Percentiles rank a stretch among this genome's conserved stretches.
Conservation (phyloP, 2,888 invertebrate genomes). For the Agonopterix subpropinquella region DNA sequence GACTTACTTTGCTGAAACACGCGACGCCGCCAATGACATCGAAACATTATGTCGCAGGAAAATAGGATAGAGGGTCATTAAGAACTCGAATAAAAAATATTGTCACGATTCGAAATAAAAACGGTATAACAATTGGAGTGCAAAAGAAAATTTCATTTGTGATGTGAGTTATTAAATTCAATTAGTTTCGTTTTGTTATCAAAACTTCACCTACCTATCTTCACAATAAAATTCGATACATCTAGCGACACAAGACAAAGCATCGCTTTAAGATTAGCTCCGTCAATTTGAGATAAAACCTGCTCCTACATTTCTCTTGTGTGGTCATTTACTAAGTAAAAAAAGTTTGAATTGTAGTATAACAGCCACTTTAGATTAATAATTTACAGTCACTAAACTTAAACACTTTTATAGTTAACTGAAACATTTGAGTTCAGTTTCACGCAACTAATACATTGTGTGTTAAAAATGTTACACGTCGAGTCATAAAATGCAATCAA, state of each 20-base stretch:
- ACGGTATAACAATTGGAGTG: neutral
- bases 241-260: slow-evolving; percentile 51
- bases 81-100: slow-evolving; percentile 24
- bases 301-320: slow-evolving; percentile 42
- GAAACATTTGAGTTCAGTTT: too few relatives aligned
- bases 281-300: slow-evolving; percentile 59
- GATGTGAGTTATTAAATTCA: too few relatives aligned
- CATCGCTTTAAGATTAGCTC: slow-evolving; percentile 59
- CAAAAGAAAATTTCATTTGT: neutral
- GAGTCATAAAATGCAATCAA: slow-evolving; percentile 5
- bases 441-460: neutral
- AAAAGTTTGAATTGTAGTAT: neutral
- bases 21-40: slow-evolving; percentile 52
- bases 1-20: slow-evolving; percentile 61
- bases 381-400: too few relatives aligned
- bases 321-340: slow-evolving; percentile 29
- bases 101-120: slow-evolving; percentile 15
- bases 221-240: slow-evolving; percentile 38
- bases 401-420: too few relatives aligned
- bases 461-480: neutral
- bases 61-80: slow-evolving; percentile 36
- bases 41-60: slow-evolving; percentile 44
- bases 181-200: too few relatives aligned
- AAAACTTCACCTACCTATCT: slow-evolving; percentile 27
- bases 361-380: too few relatives aligned